phyloP scores from a whole-genome alignment of 2,797 vertebrate genomes.

The Lerista edwardsae region DNA sequence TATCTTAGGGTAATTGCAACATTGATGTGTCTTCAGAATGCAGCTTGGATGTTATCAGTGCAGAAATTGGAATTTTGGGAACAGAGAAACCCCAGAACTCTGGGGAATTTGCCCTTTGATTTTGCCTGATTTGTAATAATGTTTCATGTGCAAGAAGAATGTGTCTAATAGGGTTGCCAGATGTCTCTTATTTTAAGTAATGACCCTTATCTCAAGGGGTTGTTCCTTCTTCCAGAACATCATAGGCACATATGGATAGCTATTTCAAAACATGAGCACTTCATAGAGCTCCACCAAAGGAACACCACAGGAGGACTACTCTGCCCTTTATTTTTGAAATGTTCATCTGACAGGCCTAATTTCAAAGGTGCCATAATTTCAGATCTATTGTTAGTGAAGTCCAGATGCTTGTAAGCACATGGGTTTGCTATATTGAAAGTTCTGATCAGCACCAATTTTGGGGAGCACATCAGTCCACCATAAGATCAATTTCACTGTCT shows the following conservation, averaged over 20 bases:
- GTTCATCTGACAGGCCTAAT: background rate
- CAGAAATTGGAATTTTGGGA: background rate
- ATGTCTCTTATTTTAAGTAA: slow-evolving; percentile 10
- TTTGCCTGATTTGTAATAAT: background rate
- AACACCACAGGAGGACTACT: background rate
- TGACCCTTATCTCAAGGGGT: slow-evolving; percentile 3
- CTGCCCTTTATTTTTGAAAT: slow-evolving; percentile 4
- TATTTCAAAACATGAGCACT: slow-evolving; percentile 7
- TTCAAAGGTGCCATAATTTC: slow-evolving; percentile 8
- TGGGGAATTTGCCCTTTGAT: background rate
- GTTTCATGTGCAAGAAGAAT: background rate
- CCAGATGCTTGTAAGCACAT: background rate
- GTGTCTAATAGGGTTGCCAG: background rate
- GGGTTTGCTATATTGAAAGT: background rate
- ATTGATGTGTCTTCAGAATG: background rate
- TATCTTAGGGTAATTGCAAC: background rate
- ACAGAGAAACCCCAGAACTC: background rate
- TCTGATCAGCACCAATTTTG: too few species aligned
- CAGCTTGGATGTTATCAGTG: background rate
- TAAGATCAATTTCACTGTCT: too few species aligned
- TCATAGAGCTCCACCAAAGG: slow-evolving; percentile 11
- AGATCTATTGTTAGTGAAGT: background rate
- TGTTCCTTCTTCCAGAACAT: slow-evolving; percentile 16
- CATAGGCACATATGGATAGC: background rate
- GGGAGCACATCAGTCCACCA: too few species aligned